Percentiles rank a stretch among this genome's conserved stretches.
Conservation (phyloP, 2,797 vertebrate species). For the Emydoidea blandingii region DNA sequence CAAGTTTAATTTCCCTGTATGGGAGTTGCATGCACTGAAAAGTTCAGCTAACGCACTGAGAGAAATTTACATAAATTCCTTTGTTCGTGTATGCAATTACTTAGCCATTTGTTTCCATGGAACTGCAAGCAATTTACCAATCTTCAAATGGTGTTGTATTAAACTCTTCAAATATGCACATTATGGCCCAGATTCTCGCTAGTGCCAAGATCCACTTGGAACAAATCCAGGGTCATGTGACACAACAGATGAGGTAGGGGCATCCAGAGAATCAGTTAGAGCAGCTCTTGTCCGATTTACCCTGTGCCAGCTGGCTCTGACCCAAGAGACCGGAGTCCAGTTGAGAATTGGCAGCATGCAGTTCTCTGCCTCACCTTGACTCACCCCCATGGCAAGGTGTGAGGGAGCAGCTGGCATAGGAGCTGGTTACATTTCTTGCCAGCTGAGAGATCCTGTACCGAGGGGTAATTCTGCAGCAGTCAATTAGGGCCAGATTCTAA, state of each 20-base stretch:
- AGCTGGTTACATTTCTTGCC: background rate
- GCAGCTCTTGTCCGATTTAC: background rate
- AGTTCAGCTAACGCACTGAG: background rate
- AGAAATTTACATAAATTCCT: constrained; percentile 47
- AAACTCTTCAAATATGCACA: background rate
- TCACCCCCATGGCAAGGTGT: background rate
- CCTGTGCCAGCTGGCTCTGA: rapidly evolving
- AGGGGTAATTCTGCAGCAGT: background rate
- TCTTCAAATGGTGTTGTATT: background rate
- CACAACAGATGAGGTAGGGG: too few species aligned
- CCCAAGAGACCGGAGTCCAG: background rate
- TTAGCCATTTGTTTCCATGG: constrained; percentile 46
- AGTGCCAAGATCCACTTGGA: constrained; percentile 18
- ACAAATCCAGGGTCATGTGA: background rate
- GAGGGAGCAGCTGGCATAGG: background rate
- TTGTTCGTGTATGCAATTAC: constrained; percentile 55
- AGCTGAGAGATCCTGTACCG: background rate
- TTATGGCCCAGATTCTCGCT: background rate
- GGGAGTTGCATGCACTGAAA: constrained; percentile 5
- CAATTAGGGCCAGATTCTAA: background rate
- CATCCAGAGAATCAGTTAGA: background rate
- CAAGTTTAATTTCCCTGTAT: constrained; percentile 44
- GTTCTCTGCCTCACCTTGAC: background rate
- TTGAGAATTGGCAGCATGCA: background rate
- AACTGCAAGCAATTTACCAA: background rate